phyloP scores from a whole-genome alignment of 1,140 invertebrate genomes.

The Helicoverpa armigera region DNA sequence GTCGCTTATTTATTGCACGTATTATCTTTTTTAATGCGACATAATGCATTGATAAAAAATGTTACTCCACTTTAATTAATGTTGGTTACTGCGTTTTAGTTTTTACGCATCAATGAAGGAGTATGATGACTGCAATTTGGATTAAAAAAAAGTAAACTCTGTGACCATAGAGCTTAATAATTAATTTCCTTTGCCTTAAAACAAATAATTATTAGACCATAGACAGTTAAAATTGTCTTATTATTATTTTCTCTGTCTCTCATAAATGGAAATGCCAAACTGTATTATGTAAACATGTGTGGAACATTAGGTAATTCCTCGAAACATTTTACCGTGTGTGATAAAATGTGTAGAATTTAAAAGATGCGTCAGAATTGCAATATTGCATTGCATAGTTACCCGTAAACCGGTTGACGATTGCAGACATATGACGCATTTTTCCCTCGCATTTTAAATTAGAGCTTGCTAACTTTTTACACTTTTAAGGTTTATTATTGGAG shows the following conservation, averaged over 20 bases:
- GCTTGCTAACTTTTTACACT: background rate
- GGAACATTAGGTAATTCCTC: background rate
- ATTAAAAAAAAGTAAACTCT: too few relatives aligned
- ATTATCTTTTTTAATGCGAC: too few relatives aligned
- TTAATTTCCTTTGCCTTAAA: too few relatives aligned
- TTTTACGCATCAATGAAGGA: too few relatives aligned
- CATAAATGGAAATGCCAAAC: too few relatives aligned
- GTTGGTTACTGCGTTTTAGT: too few relatives aligned
- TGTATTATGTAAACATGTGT: too few relatives aligned
- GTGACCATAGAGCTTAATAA: too few relatives aligned
- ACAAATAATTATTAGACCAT: too few relatives aligned
- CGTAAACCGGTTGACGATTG: background rate
- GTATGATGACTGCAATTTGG: too few relatives aligned
- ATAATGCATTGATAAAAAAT: constrained; percentile 6
- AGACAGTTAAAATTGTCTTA: too few relatives aligned
- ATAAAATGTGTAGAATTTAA: background rate
- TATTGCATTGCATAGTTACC: background rate
- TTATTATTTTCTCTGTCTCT: too few relatives aligned
- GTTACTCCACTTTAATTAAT: background rate
- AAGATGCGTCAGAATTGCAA: background rate
- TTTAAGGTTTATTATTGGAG: background rate
- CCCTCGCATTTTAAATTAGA: background rate
- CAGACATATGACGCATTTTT: background rate
- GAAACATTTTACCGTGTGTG: constrained; percentile 1
- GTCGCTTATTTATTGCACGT: background rate